Conservation (phyloP, 2,113 vertebrate genomes). For the Oreotragus oreotragus region DNA sequence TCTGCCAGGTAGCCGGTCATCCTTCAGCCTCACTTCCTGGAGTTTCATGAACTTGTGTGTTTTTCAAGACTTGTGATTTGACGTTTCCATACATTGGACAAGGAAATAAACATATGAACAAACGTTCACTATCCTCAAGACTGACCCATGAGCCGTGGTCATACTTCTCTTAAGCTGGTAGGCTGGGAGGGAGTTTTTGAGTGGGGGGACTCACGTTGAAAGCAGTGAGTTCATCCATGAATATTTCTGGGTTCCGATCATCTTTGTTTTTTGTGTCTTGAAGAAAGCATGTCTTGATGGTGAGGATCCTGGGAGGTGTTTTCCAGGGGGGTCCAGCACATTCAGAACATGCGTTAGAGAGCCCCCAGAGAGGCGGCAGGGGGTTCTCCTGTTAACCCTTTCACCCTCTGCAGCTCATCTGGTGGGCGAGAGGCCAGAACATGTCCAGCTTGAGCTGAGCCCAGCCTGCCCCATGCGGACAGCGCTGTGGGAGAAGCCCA, state of each 20-base stretch:
- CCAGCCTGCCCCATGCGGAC: neutral
- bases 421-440: neutral
- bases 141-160: fast-evolving
- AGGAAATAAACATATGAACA: neutral
- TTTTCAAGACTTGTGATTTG: neutral
- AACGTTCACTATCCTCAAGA: neutral
- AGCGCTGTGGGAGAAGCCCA: neutral
- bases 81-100: neutral
- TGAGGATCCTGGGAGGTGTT: neutral
- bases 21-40: neutral
- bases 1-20: too few relatives aligned
- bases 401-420: neutral
- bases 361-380: fast-evolving
- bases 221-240: neutral
- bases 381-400: neutral
- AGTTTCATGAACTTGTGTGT: neutral
- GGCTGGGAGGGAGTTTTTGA: neutral
- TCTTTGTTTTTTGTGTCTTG: neutral
- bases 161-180: neutral
- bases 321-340: fast-evolving
- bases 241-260: neutral
- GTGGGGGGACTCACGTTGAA: neutral
- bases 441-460: neutral
- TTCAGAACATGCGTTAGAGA: neutral
- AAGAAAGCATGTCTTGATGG: neutral